A percentile compares a stretch with the other conserved stretches of the same genome.
phyloP scores from a whole-genome alignment of 1,140 invertebrate genomes.

The Aphelinus certus region DNA sequence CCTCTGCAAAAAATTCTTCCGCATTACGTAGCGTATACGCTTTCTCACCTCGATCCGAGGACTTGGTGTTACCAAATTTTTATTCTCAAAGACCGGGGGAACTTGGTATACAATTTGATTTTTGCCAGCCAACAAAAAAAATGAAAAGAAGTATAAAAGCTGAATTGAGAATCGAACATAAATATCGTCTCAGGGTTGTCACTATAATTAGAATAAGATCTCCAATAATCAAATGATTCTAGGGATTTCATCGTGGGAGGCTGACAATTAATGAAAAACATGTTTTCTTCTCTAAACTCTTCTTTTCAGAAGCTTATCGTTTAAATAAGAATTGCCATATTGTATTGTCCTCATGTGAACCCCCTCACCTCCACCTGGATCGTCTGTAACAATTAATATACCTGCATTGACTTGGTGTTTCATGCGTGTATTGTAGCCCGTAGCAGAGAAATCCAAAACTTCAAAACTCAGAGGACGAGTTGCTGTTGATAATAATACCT shows the following conservation, averaged over 20 bases:
- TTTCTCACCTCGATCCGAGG: no score
- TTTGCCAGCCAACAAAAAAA: no score
- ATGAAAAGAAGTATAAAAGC: no score
- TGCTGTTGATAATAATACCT: conserved; percentile 29
- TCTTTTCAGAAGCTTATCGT: conserved; percentile 51
- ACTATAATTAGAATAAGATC: no score
- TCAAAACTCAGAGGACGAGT: conserved; percentile 45
- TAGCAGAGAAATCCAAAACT: conserved; percentile 35
- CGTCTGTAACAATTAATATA: background rate
- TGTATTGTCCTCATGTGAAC: conserved; percentile 13
- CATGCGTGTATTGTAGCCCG: conserved; percentile 12
- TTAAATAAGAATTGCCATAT: conserved; percentile 62
- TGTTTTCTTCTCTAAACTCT: conserved; percentile 19
- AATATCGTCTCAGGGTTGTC: no score
- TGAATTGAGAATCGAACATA: no score
- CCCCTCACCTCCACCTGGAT: background rate
- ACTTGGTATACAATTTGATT: no score
- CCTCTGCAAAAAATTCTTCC: no score
- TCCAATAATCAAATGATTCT: background rate
- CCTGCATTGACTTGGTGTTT: conserved; percentile 25
- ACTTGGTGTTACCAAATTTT: no score
- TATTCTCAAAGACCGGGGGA: no score
- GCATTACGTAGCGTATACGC: no score
- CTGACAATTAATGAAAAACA: conserved; percentile 33
- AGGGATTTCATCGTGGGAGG: conserved; percentile 21